Percentiles rank a stretch among this genome's conserved stretches.
Conservation (phyloP, 2,888 invertebrate genomes). For the Habroteleia sp. region DNA sequence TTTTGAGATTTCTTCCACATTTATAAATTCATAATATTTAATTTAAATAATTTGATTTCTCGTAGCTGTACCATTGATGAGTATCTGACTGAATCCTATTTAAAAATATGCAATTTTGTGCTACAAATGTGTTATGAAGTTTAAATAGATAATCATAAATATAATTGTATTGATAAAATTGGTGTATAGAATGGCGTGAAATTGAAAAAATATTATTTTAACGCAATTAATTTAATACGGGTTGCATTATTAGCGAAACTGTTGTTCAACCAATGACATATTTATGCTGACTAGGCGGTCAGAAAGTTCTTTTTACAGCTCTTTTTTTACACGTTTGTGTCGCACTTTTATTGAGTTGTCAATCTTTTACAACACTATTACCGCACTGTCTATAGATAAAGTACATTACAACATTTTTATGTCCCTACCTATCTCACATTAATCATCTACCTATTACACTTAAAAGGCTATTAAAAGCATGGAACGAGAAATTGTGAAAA, state of each 20-base stretch:
- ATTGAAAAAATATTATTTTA: too few species aligned
- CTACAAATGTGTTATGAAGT: too few species aligned
- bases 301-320: constrained; percentile 14
- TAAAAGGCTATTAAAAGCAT: background rate
- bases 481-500: background rate
- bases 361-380: constrained; percentile 35
- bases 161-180: too few species aligned
- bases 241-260: constrained; percentile 9
- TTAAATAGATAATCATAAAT: too few species aligned
- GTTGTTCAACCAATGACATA: constrained; percentile 24
- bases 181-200: too few species aligned
- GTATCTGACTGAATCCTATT: too few species aligned
- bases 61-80: too few species aligned
- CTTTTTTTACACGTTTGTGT: constrained; percentile 19
- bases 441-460: constrained; percentile 4
- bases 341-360: constrained; percentile 37
- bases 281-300: constrained; percentile 21
- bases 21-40: too few species aligned
- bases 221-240: too few species aligned
- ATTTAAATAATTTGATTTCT: too few species aligned
- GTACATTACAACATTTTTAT: constrained; percentile 27
- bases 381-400: constrained; percentile 20
- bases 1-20: too few species aligned
- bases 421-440: constrained; percentile 1
- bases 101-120: too few species aligned